These are phyloP conservation scores for Tortrix viridana DNA, from an alignment of 2,888 invertebrate species.

Conservation along the genomic window DNA sequence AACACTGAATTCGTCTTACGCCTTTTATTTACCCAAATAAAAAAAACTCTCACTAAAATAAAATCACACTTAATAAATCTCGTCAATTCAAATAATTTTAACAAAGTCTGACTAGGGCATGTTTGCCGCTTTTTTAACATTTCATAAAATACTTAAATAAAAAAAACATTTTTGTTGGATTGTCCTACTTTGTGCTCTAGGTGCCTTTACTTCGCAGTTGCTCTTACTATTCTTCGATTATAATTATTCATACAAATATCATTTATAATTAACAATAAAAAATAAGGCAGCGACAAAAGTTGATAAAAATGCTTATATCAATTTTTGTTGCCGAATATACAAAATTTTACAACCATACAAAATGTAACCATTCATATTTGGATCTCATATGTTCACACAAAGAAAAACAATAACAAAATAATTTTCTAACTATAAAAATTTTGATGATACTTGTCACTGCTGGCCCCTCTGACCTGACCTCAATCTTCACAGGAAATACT, in stretches of 20 bases:
- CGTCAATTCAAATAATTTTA: slow-evolving; percentile 47
- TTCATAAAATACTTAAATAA: slow-evolving; percentile 24
- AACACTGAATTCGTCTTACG: slow-evolving; percentile 45
- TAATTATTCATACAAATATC: neutral
- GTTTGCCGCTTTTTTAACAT: slow-evolving; percentile 46
- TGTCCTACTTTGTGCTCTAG: slow-evolving; percentile 34
- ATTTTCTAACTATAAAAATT: too few relatives aligned
- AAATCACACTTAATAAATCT: slow-evolving; percentile 68
- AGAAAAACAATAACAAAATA: too few relatives aligned
- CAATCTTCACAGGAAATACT: too few relatives aligned
- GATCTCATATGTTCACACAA: too few relatives aligned
- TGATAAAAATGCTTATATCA: too few relatives aligned
- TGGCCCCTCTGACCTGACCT: too few relatives aligned
- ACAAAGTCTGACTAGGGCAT: slow-evolving; percentile 71
- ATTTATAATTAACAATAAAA: neutral
- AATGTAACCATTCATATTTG: too few relatives aligned
- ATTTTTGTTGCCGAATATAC: too few relatives aligned
- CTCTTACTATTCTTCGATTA: slow-evolving; percentile 4
- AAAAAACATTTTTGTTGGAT: slow-evolving; percentile 11
- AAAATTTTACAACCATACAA: too few relatives aligned
- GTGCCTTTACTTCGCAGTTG: slow-evolving; percentile 25
- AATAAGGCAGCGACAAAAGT: too few relatives aligned
- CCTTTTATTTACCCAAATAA: slow-evolving; percentile 65
- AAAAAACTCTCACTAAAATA: slow-evolving; percentile 65
- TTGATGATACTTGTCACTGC: too few relatives aligned